phyloP scores from a whole-genome alignment of 2,113 vertebrate genomes.

The Orcinus orca region DNA sequence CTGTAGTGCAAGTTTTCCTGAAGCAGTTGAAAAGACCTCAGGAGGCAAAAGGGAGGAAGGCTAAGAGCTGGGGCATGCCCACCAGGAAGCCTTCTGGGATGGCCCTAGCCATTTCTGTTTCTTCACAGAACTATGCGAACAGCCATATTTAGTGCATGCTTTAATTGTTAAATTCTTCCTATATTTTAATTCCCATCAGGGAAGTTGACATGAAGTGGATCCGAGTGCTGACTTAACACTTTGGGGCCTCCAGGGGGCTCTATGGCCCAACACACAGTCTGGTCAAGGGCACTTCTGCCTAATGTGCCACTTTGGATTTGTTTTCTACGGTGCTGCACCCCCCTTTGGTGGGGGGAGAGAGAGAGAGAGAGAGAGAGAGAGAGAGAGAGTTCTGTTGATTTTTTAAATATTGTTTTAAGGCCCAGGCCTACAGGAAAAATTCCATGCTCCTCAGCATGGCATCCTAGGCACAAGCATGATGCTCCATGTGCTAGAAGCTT shows the following conservation, averaged over 20 bases:
- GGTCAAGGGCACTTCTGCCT: background rate
- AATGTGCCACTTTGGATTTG: background rate
- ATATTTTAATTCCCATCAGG: background rate
- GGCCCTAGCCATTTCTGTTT: background rate
- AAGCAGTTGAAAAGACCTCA: background rate
- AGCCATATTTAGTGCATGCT: background rate
- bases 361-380: background rate
- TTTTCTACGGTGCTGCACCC: background rate
- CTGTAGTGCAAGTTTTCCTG: background rate
- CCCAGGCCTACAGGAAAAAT: background rate
- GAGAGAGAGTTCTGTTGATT: background rate
- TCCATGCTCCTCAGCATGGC: background rate
- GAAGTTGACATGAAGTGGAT: background rate
- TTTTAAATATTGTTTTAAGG: background rate
- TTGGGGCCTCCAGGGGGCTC: constrained; percentile 61
- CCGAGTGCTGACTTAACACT: background rate
- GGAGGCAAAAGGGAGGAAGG: background rate
- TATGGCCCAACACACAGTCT: background rate
- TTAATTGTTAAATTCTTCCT: background rate
- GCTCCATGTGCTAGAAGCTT: background rate
- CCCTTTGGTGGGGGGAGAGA: background rate
- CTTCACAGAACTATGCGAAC: background rate
- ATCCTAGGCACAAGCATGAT: background rate
- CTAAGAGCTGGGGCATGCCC: background rate
- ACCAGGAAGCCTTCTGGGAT: background rate